Conservation (phyloP, 2,888 invertebrate genomes). For the Rhodophaea formosa region DNA sequence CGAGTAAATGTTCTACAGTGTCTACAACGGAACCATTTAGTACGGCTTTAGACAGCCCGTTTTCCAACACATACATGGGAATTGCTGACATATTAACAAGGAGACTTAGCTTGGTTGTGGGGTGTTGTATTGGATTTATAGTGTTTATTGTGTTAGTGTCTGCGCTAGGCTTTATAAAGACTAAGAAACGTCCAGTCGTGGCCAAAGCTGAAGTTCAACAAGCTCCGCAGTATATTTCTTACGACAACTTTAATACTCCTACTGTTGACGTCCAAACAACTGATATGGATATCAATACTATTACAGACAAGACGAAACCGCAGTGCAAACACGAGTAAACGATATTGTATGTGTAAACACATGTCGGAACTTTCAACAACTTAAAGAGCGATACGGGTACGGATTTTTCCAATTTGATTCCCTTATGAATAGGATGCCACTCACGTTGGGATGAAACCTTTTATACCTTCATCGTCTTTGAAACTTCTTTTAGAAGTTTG, state of each 20-base stretch:
- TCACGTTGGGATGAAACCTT: conserved; percentile 50
- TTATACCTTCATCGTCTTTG: conserved; percentile 53
- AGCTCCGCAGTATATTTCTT: conserved; percentile 91
- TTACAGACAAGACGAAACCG: conserved; percentile 65
- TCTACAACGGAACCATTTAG: conserved; percentile 87
- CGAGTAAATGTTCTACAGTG: conserved; percentile 89
- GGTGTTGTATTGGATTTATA: conserved; percentile 92
- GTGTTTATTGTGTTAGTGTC: conserved; percentile 92
- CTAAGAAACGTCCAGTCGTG: conserved; percentile 89
- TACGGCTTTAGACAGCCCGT: conserved; percentile 78
- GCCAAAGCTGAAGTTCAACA: conserved; percentile 86
- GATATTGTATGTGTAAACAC: conserved; percentile 33
- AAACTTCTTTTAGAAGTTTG: conserved; percentile 59
- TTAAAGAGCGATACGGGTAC: conserved; percentile 38
- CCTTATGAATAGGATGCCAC: conserved; percentile 54
- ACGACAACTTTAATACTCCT: conserved; percentile 75
- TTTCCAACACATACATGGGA: conserved; percentile 84
- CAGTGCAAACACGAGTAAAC: conserved; percentile 52
- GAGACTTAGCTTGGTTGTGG: conserved; percentile 91
- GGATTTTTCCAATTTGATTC: conserved; percentile 49
- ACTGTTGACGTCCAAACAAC: conserved; percentile 65
- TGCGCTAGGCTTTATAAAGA: conserved; percentile 91
- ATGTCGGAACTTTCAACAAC: conserved; percentile 34
- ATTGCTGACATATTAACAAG: conserved; percentile 89
- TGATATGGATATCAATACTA: conserved; percentile 73